Percentiles rank a stretch among this genome's conserved stretches.
Conservation (phyloP, 1,140 invertebrate species). For the Megalonaias nervosa region DNA sequence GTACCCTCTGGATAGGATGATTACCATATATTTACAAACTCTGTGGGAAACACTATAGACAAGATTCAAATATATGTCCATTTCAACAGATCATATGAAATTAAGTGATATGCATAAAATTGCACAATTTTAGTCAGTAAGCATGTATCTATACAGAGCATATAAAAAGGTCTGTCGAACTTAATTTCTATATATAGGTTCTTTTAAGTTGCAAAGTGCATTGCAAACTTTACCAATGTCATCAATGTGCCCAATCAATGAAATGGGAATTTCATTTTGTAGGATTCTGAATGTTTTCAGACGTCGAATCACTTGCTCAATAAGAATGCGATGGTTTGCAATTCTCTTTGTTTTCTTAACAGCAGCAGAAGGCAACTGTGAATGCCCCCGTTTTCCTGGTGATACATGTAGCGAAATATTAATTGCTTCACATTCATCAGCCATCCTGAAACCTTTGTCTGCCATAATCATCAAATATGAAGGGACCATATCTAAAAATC, state of each 20-base stretch:
- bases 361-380: slow-evolving; percentile 15
- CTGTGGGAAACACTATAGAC: too few relatives aligned
- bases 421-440: slow-evolving; percentile 11
- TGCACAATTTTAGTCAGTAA: not conserved
- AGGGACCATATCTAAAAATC: slow-evolving; percentile 15
- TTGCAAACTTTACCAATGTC: slow-evolving; percentile 13
- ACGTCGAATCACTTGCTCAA: slow-evolving; percentile 25
- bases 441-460: slow-evolving; percentile 27
- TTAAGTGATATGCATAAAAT: not conserved
- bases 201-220: slow-evolving; percentile 20
- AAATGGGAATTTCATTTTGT: slow-evolving; percentile 15
- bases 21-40: too few relatives aligned
- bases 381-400: slow-evolving; percentile 24
- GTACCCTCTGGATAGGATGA: too few relatives aligned
- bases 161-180: too few relatives aligned
- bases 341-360: slow-evolving; percentile 26
- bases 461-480: slow-evolving; percentile 23
- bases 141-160: not conserved
- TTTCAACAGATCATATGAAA: not conserved
- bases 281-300: slow-evolving; percentile 32
- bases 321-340: slow-evolving; percentile 21
- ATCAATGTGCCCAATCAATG: slow-evolving; percentile 15
- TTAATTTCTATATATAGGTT: slow-evolving; percentile 17
- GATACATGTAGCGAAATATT: slow-evolving; percentile 19
- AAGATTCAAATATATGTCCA: not conserved